Evolutionary conservation across 2,113 vertebrate genomes (phyloP), one percentile per base, ranked within the genome.

Genomic region (Trachemys scripta): DNA sequence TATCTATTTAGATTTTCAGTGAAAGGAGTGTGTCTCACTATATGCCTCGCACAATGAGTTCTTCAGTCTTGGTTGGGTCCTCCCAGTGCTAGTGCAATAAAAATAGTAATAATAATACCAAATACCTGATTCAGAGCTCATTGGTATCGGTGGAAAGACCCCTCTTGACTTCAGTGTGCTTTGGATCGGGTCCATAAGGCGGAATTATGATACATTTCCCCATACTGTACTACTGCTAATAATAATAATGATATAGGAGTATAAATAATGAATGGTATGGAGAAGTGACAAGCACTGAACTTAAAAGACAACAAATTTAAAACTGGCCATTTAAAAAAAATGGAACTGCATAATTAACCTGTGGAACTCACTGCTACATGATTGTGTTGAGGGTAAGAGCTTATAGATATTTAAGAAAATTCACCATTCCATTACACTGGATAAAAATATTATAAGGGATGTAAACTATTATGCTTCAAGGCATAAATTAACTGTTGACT

Each of bases 251-350:
- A 35, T 69, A 69, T 5, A 31, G 17, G 29, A 80, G 72, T 38
- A 0, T 8, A 2, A n/a, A 5, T 10, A n/a, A 5, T 11, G 3
- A 65, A 16, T 65, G 62, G 62, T 65, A 35, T 35, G 11, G 35
- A 65, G 35, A 65, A 65, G 62, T 65, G 35, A 35, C 6, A 17
- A 16, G 16, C 31, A 65, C 14, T n/a, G 31, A 35, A 65, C 13
- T 35, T 65, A 65, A 31, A 62, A 65, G 13, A 17, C 31, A 8
- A n/a, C 62, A n/a, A 8, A n/a, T 35, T 65, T 65, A 65, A n/a
- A 31, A 65, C 24, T 24, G 56, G 24, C 24, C 25, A 57, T 57
- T 57, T 62, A 38, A 13, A 31, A 62, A 59, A 62, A 62, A 62
- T 13, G 27, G 59, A 25, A 51, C 9, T 25, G 0, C 56, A 7